Base-by-base conservation (phyloP, 2,797 vertebrate species). In the Natrix natrix region DNA sequence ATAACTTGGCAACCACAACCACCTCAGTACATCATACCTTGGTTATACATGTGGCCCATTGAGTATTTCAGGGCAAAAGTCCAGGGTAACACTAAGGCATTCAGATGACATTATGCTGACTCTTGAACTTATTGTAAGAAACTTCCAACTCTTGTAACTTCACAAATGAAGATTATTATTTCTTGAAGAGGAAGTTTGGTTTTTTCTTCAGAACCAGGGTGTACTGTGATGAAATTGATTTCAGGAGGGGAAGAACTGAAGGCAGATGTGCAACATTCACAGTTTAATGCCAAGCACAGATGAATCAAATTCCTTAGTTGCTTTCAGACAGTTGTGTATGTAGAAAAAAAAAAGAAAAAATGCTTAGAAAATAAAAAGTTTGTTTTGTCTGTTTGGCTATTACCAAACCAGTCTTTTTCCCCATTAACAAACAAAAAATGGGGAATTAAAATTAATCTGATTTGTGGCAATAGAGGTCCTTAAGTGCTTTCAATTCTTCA, bases 401-500 rank as follows among this genome's bases (percentile, higher is more conserved):
- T 95, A 96, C 95, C 96, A 98, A 97, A 97, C 94, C 97, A 99
- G 99, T 99, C 98, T 98, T 97, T 98, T 97, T 97, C 98, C 98
- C 97, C 96, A 96, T 93, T 96, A 96, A 96, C 78, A 96, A 97
- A 94, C 96, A 96, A 97, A 97, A 91, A 97, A 96, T 83, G 66
- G 93, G 96, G 97, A 97, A 97, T 96, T 97, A 97, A 94, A 95
- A 97, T 98, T 99, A 99, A 98, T 99, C 99, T 57, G 99, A 99
- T 98, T 99, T 99, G 98, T 99, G 99, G 98, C 99, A 99, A 97
- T 99, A 99, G 97, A 99, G 98, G 99, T 99, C 99, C 98, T 99
- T 99, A 98, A 99, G 99, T 98, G 99, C 99, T 99, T 99, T 99
- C 90, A 99, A 98, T 98, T 99, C 99, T 98, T 99, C 99, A 74